Evolutionary conservation across 2,888 invertebrate species (phyloP), one percentile per base, ranked within the genome.

Genomic region (Amphipyra berbera): DNA sequence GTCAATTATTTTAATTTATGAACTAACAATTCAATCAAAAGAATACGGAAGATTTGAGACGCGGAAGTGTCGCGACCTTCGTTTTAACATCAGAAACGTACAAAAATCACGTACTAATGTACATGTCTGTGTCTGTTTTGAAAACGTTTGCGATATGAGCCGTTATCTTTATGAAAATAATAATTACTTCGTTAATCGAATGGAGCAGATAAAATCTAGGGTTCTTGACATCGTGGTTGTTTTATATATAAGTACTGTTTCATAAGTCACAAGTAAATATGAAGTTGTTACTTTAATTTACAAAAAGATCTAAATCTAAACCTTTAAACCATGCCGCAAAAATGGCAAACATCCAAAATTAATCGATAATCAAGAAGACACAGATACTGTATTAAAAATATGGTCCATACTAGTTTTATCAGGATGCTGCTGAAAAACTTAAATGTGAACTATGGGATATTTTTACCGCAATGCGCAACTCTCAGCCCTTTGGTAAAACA

Each of bases 61-160:
- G 76, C 86, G 88, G 88, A 87, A 88, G 79, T 73, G 55, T 14
- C 40, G 35, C 60, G 82, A 81, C 86, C 87, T 87, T 88, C 83
- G 41, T 59, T 53, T 57, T 54, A 49, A 78, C 75, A 73, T 68
- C 77, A 68, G 68, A 79, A 79, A 79, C 69, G 61, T 71, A 79
- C 64, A 74, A 83, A 84, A 81, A 82, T 82, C 88, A 88, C 87
- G 87, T 88, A 78, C 53, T 62, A 69, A 58, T 64, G 54, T 67
- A 60, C 33, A 44, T 41, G 54, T 15, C 14, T 41, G 35, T 38
- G 47, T 77, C 61, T 82, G 80, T 81, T 84, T 76, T 81, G 64
- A 73, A 79, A 77, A 79, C 44, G 66, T 54, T 60, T 35, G 64
- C 61, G 78, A 79, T 75, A 75, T 33, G 52, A 40, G 50, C 53